A percentile compares a stretch with the other conserved stretches of the same genome.
Evolutionary conservation across 2,113 vertebrate genomes (phyloP).

Genomic region (Lasiurus cinereus): DNA sequence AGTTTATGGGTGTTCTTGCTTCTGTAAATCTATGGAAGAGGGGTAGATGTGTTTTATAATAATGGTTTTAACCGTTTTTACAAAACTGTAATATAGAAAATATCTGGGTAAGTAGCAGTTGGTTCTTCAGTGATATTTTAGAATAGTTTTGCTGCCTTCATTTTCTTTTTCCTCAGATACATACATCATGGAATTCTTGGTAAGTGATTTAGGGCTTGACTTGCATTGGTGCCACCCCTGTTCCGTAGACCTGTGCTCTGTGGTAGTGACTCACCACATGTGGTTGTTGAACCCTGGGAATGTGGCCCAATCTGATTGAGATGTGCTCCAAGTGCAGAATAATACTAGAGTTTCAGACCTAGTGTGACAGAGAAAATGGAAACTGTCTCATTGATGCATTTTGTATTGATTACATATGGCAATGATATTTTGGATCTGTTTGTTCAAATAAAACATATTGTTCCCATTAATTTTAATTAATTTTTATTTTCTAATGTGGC

Average conservation of each 20-base stretch:
- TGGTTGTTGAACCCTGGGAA: background rate
- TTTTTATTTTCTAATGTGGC: background rate
- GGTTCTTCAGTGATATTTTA: background rate
- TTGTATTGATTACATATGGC: background rate
- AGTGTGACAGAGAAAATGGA: background rate
- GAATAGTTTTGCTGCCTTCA: background rate
- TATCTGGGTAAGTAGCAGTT: background rate
- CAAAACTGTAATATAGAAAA: background rate
- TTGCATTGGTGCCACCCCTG: background rate
- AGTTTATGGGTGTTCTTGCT: background rate
- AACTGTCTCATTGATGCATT: background rate
- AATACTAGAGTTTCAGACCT: background rate
- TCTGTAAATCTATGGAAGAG: background rate
- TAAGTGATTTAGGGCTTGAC: background rate
- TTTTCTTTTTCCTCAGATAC: background rate
- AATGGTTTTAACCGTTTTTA: background rate
- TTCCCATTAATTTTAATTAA: conserved; percentile 31
- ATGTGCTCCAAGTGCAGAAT: background rate
- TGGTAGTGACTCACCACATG: background rate
- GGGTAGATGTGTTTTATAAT: background rate
- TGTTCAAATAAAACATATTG: background rate
- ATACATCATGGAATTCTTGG: background rate
- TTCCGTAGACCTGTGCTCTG: background rate
- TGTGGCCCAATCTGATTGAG: background rate
- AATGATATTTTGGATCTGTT: background rate